Conservation (phyloP, 2,113 vertebrate species). For the Sinocyclocheilus grahami region DNA sequence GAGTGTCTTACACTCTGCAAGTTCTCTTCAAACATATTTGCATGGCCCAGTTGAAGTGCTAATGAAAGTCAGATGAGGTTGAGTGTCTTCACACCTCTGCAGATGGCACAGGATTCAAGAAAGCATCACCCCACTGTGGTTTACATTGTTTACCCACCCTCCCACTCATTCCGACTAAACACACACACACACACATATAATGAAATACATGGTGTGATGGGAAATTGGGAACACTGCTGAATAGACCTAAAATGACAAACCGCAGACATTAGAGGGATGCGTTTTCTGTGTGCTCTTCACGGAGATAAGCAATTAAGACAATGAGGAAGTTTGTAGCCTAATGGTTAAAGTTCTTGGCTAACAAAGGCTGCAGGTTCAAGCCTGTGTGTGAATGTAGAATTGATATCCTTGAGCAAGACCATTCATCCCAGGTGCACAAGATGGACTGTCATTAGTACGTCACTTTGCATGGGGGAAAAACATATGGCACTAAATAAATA, state of each 20-base stretch:
- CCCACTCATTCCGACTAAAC: neutral
- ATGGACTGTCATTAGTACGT: neutral
- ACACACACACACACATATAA: neutral
- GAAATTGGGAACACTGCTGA: neutral
- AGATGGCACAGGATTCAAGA: slow-evolving; percentile 5
- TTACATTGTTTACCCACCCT: neutral
- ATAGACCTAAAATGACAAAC: neutral
- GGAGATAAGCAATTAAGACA: neutral
- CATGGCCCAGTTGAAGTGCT: neutral
- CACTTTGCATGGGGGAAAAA: no score
- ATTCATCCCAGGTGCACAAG: neutral
- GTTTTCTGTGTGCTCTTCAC: neutral
- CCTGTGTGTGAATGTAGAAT: neutral
- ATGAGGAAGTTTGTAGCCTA: neutral
- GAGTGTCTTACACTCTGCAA: neutral
- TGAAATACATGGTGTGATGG: neutral
- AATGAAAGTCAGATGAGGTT: neutral
- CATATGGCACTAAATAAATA: no score
- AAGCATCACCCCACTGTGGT: neutral
- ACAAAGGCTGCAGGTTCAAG: neutral
- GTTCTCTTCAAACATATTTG: neutral
- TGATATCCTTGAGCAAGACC: neutral
- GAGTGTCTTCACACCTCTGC: neutral
- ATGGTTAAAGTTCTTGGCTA: neutral
- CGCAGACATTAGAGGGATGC: neutral